A percentile compares a stretch with the other conserved stretches of the same genome.
Evolutionary conservation across 2,797 vertebrate species (phyloP).

Genomic region (Helicolenus hilgendorfi): DNA sequence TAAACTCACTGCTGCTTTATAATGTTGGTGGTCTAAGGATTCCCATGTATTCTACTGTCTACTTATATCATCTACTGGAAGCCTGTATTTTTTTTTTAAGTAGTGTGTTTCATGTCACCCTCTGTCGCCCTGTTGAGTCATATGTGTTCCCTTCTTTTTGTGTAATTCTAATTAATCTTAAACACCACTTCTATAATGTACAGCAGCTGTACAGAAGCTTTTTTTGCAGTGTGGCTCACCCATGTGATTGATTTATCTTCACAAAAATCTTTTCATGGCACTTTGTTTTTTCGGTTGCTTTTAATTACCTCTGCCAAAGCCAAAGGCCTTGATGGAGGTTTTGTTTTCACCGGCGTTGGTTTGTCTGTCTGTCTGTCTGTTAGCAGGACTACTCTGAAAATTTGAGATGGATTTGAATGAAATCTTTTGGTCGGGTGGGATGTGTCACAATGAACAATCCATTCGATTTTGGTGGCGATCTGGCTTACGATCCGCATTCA

Average conservation of each 20-base stretch:
- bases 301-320: background rate
- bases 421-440: rapidly evolving
- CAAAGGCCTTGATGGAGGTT: too few species aligned
- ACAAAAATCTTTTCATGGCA: background rate
- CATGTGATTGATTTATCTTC: background rate
- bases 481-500: too few species aligned
- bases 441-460: too few species aligned
- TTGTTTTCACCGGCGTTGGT: too few species aligned
- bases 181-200: background rate
- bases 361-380: too few species aligned
- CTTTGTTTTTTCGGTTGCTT: background rate
- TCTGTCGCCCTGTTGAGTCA: constrained; percentile 7
- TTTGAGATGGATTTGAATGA: too few species aligned
- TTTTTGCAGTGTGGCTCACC: background rate
- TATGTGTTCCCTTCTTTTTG: background rate
- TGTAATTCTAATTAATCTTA: background rate
- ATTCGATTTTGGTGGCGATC: too few species aligned
- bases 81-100: constrained; percentile 11
- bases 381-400: too few species aligned
- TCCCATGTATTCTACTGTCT: constrained; percentile 24
- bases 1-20: constrained; percentile 54
- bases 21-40: constrained; percentile 73
- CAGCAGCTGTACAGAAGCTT: background rate
- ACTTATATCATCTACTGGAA: constrained; percentile 26
- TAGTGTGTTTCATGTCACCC: background rate